Conservation (phyloP, 2,797 vertebrate genomes). For the Strix occidentalis region DNA sequence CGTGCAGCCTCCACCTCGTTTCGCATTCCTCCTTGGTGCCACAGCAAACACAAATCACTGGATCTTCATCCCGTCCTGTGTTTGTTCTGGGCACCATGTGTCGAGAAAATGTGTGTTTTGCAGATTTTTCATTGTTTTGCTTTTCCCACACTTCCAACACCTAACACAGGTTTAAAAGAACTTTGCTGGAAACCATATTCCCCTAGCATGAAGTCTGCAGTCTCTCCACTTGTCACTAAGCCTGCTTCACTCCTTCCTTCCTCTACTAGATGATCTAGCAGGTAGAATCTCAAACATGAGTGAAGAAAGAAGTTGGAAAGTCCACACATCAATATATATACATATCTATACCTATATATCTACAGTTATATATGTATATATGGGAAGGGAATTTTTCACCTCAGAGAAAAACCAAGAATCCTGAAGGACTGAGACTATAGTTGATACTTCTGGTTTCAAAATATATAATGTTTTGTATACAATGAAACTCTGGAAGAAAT, state of each 20-base stretch:
- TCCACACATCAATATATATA: not conserved
- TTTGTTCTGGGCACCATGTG: too few relatives aligned
- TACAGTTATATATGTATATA: not conserved
- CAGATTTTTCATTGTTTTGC: too few relatives aligned
- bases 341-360: not conserved
- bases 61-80: too few relatives aligned
- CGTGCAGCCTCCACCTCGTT: too few relatives aligned
- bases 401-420: not conserved
- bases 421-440: not conserved
- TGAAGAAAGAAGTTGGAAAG: not conserved
- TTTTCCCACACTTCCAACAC: too few relatives aligned
- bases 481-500: not conserved
- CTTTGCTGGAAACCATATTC: not conserved
- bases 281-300: not conserved
- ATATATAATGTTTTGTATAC: not conserved
- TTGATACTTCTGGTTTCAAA: not conserved
- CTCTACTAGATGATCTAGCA: not conserved
- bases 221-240: not conserved
- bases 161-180: not conserved
- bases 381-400: not conserved
- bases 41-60: too few relatives aligned
- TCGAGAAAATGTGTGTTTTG: too few relatives aligned
- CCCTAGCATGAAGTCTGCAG: not conserved
- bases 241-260: not conserved
- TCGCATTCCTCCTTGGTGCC: too few relatives aligned